Conservation (phyloP, 2,113 vertebrate genomes). For the Gopherus flavomarginatus region DNA sequence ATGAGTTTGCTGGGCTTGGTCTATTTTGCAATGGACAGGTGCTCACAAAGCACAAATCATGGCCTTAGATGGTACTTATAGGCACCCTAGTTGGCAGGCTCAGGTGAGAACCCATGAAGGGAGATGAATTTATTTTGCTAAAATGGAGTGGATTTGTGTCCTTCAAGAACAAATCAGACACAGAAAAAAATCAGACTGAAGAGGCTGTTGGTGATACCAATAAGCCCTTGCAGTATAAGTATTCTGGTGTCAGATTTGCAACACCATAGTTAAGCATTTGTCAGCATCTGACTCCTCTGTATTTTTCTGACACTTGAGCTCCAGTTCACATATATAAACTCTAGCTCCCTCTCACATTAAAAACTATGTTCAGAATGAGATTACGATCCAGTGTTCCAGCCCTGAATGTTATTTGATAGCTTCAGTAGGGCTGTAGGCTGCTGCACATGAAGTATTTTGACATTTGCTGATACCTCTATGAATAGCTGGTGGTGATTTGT, state of each 20-base stretch:
- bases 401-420: conserved; percentile 61
- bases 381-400: conserved; percentile 38
- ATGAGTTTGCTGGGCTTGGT: neutral
- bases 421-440: conserved; percentile 40
- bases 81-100: neutral
- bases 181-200: neutral
- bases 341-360: neutral
- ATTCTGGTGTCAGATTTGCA: neutral
- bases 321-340: neutral
- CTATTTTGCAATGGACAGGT: neutral
- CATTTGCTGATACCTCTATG: conserved; percentile 66
- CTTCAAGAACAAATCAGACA: neutral
- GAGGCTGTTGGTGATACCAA: neutral
- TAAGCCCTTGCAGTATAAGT: neutral
- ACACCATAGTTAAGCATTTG: neutral
- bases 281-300: neutral
- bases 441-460: conserved; percentile 16
- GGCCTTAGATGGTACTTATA: neutral
- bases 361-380: conserved; percentile 7
- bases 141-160: neutral
- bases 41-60: neutral
- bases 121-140: neutral
- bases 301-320: neutral
- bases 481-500: conserved; percentile 68
- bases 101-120: neutral